Percentiles rank a stretch among this genome's conserved stretches.
These are phyloP conservation scores for Malthinus flaveolus DNA, from an alignment of 2,888 invertebrate species.

Conservation along the genomic window DNA sequence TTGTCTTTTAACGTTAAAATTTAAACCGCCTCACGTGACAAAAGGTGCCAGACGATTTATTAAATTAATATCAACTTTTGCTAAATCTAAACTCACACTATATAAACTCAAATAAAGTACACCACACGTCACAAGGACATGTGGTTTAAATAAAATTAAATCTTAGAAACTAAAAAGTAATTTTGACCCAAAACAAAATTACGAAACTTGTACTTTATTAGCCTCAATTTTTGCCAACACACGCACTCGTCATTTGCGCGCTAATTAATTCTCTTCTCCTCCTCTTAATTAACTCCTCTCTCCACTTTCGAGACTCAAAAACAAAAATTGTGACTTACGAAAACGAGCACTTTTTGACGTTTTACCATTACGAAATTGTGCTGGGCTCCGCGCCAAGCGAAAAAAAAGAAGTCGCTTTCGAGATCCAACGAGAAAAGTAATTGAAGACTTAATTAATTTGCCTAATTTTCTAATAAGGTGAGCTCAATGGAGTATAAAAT, in stretches of 20 bases:
- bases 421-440: not conserved
- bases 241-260: not conserved
- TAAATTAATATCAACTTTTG: constrained; percentile 17
- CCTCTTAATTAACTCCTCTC: no score
- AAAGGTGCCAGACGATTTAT: constrained; percentile 35
- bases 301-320: no score
- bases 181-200: constrained; percentile 5
- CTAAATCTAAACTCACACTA: constrained; percentile 12
- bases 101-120: constrained; percentile 1
- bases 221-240: constrained; percentile 1
- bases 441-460: constrained; percentile 22
- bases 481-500: constrained; percentile 47
- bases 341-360: no score
- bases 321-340: no score
- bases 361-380: no score
- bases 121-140: constrained; percentile 12
- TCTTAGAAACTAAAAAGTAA: constrained; percentile 1
- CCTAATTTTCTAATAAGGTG: constrained; percentile 41
- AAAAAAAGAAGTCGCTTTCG: not conserved
- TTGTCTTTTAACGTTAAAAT: constrained; percentile 2
- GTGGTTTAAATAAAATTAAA: constrained; percentile 16
- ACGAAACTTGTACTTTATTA: constrained; percentile 4
- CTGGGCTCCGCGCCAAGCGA: not conserved
- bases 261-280: not conserved
- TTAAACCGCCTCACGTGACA: constrained; percentile 14